Conservation (phyloP, 2,888 invertebrate genomes). For the Nemotelus nigrinus region DNA sequence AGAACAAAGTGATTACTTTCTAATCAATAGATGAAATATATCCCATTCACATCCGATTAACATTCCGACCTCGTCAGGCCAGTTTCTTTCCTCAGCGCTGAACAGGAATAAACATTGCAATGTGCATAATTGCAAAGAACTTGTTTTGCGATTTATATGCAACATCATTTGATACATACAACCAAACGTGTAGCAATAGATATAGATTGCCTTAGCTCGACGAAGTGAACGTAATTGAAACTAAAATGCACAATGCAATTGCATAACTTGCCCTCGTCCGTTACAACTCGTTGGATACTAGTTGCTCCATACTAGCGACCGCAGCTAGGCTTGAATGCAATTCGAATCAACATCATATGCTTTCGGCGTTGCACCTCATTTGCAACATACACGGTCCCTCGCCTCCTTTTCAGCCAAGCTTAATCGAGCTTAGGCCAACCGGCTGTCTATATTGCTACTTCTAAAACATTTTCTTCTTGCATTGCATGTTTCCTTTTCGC, state of each 20-base stretch:
- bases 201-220: background rate
- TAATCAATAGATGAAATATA: too few relatives aligned
- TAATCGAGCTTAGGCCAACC: background rate
- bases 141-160: too few relatives aligned
- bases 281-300: conserved; percentile 19
- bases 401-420: background rate
- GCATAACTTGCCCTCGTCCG: conserved; percentile 36
- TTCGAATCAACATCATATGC: conserved; percentile 10
- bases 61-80: too few relatives aligned
- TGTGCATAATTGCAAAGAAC: too few relatives aligned
- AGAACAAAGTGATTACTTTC: too few relatives aligned
- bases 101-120: too few relatives aligned
- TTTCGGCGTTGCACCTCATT: conserved; percentile 28
- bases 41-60: too few relatives aligned
- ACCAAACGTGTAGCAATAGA: too few relatives aligned
- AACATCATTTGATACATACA: too few relatives aligned
- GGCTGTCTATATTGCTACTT: background rate
- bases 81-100: too few relatives aligned
- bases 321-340: conserved; percentile 17
- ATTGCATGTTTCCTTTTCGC: background rate
- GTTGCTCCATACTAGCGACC: conserved; percentile 3
- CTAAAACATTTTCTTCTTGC: conserved; percentile 4
- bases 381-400: conserved; percentile 15
- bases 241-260: conserved; percentile 34
- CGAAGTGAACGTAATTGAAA: conserved; percentile 27